Percentiles rank a stretch among this genome's conserved stretches.
phyloP scores from a whole-genome alignment of 2,113 vertebrate genomes.

The Dryoscopus gambensis region DNA sequence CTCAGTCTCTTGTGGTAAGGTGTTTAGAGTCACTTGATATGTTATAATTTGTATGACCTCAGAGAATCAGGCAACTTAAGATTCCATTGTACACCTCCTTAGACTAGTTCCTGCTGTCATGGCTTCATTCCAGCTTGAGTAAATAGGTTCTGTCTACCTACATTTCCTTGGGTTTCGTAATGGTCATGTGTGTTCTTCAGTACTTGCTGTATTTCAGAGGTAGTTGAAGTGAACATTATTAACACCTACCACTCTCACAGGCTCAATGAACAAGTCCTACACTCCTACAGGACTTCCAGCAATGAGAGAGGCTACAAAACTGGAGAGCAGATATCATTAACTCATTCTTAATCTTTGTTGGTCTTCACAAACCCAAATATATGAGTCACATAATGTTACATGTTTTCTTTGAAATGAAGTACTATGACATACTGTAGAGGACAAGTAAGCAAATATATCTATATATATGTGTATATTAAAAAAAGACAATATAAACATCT shows the following conservation, averaged over 20 bases:
- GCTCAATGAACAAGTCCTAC: neutral
- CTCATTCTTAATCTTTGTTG: neutral
- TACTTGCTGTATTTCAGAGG: neutral
- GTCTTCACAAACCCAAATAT: neutral
- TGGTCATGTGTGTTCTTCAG: neutral
- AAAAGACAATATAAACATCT: neutral
- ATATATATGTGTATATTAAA: neutral
- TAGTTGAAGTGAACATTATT: neutral
- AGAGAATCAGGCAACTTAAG: neutral
- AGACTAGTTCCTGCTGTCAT: neutral
- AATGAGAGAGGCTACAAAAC: neutral
- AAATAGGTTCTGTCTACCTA: neutral
- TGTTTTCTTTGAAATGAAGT: neutral
- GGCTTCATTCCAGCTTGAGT: neutral
- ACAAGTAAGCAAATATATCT: neutral
- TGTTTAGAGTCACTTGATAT: neutral
- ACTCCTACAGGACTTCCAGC: neutral
- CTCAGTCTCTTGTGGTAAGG: rapidly evolving
- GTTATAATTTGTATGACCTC: neutral
- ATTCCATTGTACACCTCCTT: neutral
- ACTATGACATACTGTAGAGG: neutral
- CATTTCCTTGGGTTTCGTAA: neutral
- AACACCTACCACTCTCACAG: neutral
- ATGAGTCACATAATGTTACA: neutral
- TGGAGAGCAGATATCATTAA: neutral